These are phyloP conservation scores for Crocuta crocuta DNA, from an alignment of 2,113 vertebrate genomes.

Conservation along the genomic window DNA sequence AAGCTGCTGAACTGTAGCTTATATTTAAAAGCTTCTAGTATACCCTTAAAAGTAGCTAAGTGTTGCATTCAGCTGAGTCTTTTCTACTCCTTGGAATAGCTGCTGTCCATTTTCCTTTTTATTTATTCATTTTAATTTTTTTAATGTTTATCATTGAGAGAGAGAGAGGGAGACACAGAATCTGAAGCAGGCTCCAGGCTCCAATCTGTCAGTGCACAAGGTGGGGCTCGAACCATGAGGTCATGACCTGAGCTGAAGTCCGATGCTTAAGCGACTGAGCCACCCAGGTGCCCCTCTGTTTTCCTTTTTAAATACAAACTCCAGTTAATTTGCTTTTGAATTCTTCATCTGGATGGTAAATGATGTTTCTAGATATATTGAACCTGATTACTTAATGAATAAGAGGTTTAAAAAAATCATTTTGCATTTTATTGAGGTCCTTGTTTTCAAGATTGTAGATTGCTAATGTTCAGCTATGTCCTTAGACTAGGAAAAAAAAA, in stretches of 20 bases:
- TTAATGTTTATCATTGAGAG: background rate
- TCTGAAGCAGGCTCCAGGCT: no score
- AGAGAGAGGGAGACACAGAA: no score
- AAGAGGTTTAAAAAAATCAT: background rate
- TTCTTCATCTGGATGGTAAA: background rate
- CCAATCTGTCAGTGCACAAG: background rate
- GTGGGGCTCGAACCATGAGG: background rate
- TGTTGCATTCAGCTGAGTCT: background rate
- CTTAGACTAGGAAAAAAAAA: background rate
- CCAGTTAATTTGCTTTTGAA: conserved; percentile 50
- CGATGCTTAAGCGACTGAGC: background rate
- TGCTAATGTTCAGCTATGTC: background rate
- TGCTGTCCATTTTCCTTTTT: background rate
- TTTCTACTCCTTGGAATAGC: background rate
- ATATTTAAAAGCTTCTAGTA: conserved; percentile 53
- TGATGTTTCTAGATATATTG: background rate
- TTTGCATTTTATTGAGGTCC: conserved; percentile 18
- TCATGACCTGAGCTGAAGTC: background rate
- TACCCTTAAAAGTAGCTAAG: background rate
- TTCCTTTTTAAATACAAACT: conserved; percentile 63
- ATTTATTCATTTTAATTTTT: background rate
- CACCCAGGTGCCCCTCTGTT: background rate
- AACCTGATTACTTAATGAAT: background rate
- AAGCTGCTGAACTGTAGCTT: conserved; percentile 77
- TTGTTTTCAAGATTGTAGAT: background rate